Conservation (phyloP, 2,888 invertebrate species). For the Platycheirus albimanus region DNA sequence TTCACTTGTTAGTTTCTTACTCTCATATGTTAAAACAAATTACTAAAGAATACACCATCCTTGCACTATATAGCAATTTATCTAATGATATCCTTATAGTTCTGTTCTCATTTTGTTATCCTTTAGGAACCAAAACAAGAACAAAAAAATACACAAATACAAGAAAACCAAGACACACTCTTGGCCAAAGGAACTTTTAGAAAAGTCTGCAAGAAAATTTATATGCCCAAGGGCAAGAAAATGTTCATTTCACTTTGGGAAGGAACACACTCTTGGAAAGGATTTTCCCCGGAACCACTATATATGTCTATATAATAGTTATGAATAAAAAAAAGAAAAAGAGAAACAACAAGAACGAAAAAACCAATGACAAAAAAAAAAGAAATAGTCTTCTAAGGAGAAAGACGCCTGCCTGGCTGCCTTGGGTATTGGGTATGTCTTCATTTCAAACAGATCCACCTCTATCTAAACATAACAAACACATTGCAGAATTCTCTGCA, state of each 20-base stretch:
- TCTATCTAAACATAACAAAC: slow-evolving; percentile 9
- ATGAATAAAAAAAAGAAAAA: not conserved
- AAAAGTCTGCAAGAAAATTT: slow-evolving; percentile 7
- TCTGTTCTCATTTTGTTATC: slow-evolving; percentile 27
- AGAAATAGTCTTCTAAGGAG: not conserved
- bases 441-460: not conserved
- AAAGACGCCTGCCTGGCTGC: not conserved
- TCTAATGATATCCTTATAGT: slow-evolving; percentile 60
- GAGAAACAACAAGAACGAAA: not conserved
- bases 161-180: not conserved
- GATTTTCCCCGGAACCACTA: slow-evolving; percentile 6
- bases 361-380: not conserved
- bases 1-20: not conserved
- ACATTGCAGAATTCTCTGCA: slow-evolving; percentile 8
- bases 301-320: not conserved
- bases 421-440: not conserved
- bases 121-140: slow-evolving; percentile 4
- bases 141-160: not conserved
- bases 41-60: slow-evolving; percentile 8
- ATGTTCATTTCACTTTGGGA: slow-evolving; percentile 5
- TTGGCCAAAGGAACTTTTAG: not conserved
- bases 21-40: slow-evolving; percentile 11
- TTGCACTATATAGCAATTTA: slow-evolving; percentile 48
- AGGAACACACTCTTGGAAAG: not conserved
- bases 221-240: slow-evolving; percentile 3